Conservation (phyloP, 2,113 vertebrate genomes). For the Coracopsis vasa region DNA sequence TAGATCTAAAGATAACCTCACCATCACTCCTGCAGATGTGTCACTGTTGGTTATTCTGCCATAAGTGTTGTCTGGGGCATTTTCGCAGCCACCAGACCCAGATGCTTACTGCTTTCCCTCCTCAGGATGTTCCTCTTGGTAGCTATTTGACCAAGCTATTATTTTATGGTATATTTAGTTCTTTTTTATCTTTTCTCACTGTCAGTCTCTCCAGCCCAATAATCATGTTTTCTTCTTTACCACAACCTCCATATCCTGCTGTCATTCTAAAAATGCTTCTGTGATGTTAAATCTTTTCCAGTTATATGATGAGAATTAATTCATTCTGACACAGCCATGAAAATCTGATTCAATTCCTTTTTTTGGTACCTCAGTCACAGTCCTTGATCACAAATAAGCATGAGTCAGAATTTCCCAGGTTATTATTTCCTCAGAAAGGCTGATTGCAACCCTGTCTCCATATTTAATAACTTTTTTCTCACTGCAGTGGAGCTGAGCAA, state of each 20-base stretch:
- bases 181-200: not conserved
- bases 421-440: constrained; percentile 58
- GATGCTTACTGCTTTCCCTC: not conserved
- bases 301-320: constrained; percentile 57
- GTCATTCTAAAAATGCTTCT: constrained; percentile 54
- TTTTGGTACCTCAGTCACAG: constrained; percentile 52
- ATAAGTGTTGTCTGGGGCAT: rapidly evolving
- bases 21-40: not conserved
- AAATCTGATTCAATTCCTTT: constrained; percentile 65
- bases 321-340: constrained; percentile 52
- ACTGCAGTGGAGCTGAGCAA: not conserved
- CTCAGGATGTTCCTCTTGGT: not conserved
- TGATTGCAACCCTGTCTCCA: not conserved
- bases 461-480: constrained; percentile 44
- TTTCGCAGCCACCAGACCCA: not conserved
- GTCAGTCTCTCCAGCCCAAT: not conserved
- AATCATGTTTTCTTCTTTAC: constrained; percentile 44
- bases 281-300: constrained; percentile 56
- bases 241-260: constrained; percentile 31
- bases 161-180: constrained; percentile 31
- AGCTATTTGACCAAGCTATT: not conserved
- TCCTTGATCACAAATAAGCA: constrained; percentile 61
- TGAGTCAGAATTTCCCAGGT: constrained; percentile 67
- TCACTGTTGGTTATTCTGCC: not conserved
- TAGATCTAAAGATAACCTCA: not conserved